A percentile compares a stretch with the other conserved stretches of the same genome.
phyloP scores from a whole-genome alignment of 1,140 invertebrate species.

The Vanessa tameamea region DNA sequence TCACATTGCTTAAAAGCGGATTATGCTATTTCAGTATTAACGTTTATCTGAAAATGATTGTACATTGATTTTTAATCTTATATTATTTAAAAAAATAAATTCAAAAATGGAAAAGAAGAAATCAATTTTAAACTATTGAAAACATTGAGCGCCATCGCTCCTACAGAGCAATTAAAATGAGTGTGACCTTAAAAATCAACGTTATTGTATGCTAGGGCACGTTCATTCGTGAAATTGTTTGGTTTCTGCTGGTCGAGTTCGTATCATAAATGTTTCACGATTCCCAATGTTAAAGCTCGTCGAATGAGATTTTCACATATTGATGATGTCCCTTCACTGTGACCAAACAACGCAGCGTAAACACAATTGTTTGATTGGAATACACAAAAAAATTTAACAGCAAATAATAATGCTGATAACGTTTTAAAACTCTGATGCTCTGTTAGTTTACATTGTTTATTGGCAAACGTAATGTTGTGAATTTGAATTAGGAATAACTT shows the following conservation, averaged over 20 bases:
- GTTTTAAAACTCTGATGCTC: constrained; percentile 23
- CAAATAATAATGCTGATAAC: constrained; percentile 46
- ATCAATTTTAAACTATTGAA: constrained; percentile 33
- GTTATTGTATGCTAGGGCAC: constrained; percentile 56
- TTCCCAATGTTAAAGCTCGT: constrained; percentile 57
- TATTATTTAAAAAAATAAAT: neutral
- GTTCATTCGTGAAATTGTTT: constrained; percentile 68
- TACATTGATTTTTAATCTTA: neutral
- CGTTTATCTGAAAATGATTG: neutral
- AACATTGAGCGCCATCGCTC: constrained; percentile 22
- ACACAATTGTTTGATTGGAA: constrained; percentile 66
- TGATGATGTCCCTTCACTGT: constrained; percentile 67
- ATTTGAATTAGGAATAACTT: too few species aligned
- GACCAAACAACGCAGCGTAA: constrained; percentile 59
- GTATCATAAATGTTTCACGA: constrained; percentile 68
- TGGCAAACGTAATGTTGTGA: too few species aligned
- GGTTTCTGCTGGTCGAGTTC: constrained; percentile 55
- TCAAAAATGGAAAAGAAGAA: constrained; percentile 26
- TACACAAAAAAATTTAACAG: constrained; percentile 51
- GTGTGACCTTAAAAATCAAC: constrained; percentile 56
- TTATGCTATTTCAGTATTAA: neutral
- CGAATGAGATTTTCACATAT: constrained; percentile 73
- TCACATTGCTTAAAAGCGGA: neutral
- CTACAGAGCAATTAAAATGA: constrained; percentile 53
- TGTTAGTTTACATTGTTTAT: constrained; percentile 11